Evolutionary conservation across 2,113 vertebrate species (phyloP), one percentile per base, ranked within the genome.

Genomic region (Clarias batrachus): DNA sequence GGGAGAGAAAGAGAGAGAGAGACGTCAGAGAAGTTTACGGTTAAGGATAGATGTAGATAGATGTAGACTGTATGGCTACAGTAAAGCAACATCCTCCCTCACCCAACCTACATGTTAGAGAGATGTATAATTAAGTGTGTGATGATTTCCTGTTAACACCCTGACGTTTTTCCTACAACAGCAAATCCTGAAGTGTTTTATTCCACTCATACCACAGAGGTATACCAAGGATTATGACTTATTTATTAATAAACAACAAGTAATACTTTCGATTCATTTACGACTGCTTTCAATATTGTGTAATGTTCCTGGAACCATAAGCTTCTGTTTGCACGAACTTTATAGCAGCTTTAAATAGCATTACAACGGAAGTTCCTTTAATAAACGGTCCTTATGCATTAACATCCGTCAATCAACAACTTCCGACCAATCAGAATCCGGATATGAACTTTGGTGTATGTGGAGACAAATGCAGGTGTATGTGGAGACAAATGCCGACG

Each of bases 1-100:
- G 65, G 1, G 41, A 52, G 19, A 7, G 59, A 12, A 17, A 16
- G 25, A n/a, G 48, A 85, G 37, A 81, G 48, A 41, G 70, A 71
- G 68, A 85, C 73, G 57, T 52, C 27, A 81, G 84, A 65, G 70
- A 73, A 48, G 48, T 48, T 48, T 48, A 48, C 48, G 70, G 37
- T 63, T 12, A 30, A 66, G n/a, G n/a, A 63, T 17, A 17, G 57
- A 16, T 59, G 16, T 59, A 59, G 16, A 17, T 17, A 33, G 30
- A 33, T 33, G 30, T 33, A 33, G 30, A 33, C 30, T 33, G 48
- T 48, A 48, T 48, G 48, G 48, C 48, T 48, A 48, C 48, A 48
- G 48, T 48, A 48, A 48, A 48, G 48, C 48, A 48, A 8, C 48
- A 48, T 48, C 48, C 48, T 48, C 48, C 6, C 48, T 48, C 48